Evolutionary conservation across 1,140 invertebrate species (phyloP), one percentile per base, ranked within the genome.

Genomic region (Drosophila chauvacae): DNA sequence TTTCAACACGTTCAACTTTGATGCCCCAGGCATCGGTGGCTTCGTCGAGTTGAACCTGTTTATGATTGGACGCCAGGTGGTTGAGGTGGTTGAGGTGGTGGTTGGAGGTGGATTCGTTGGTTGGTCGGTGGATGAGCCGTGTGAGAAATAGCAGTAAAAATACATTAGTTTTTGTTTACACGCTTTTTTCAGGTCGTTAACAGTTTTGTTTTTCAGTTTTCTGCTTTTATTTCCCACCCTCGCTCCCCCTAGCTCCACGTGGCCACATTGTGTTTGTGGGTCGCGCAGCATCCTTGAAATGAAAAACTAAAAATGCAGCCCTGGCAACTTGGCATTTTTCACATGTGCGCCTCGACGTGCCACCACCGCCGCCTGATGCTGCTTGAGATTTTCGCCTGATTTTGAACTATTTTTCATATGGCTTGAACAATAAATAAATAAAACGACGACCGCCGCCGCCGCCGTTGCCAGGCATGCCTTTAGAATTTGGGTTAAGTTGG

Each of bases 1-100:
- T 97, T 94, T 98, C 98, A 47, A 99, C 98, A 74, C 98, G 94
- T 93, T 99, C 98, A 18, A 99, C 98, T 94, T 98, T 98, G 77
- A 99, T 98, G 20, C 98, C 98, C 98, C 98, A 99, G 26, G 97
- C 96, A 90, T 98, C 98, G 13, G 98, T 99, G 16, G 97, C 97
- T 92, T 98, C 97, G 92, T 98, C 98, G 48, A 99, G 93, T 7
- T 96, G 94, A 39, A 95, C 80, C 91, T 92, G 97, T 98, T 88
- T 88, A 81, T 88, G 84, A 88, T 77, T 69, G 79, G 68, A 58
- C 42, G 66, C 55, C 80, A 77, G 77, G 80, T 80, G 69, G 71
- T 50, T 45, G 41, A 77, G 77, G 80, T 80, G 69, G 71, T 50
- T 45, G 41, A 7, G 53, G 55, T 72, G 44, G 55, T 23, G 50